A percentile compares a stretch with the other conserved stretches of the same genome.
phyloP scores from a whole-genome alignment of 92 coral and sea anemone genomes.

The Actinernus sp. region DNA sequence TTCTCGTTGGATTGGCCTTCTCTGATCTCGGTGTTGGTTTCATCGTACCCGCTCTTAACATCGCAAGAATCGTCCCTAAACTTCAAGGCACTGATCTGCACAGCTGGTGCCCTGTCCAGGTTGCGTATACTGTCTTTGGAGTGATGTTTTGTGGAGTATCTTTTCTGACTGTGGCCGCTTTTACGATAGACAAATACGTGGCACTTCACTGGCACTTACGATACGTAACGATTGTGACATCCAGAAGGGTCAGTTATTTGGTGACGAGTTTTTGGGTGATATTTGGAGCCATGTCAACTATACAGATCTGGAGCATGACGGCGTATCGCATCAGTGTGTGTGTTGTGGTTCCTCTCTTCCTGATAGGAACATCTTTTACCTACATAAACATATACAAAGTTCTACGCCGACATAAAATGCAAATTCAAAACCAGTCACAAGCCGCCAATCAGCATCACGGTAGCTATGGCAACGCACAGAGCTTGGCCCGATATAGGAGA shows the following conservation, averaged over 20 bases:
- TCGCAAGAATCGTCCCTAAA: constrained; percentile 22
- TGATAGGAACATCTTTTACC: constrained; percentile 45
- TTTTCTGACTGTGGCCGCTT: constrained; percentile 49
- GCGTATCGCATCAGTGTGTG: constrained; percentile 50
- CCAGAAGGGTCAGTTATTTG: constrained; percentile 17
- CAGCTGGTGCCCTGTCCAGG: constrained; percentile 31
- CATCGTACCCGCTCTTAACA: constrained; percentile 25
- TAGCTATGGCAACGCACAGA: neutral
- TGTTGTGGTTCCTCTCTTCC: constrained; percentile 33
- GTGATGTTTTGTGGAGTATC: constrained; percentile 63
- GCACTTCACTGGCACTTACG: constrained; percentile 57
- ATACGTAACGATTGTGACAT: constrained; percentile 39
- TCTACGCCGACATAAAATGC: constrained; percentile 31
- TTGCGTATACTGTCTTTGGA: constrained; percentile 41
- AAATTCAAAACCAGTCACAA: constrained; percentile 29
- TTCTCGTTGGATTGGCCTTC: constrained; percentile 26
- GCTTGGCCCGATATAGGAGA: constrained; percentile 46
- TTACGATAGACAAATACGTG: constrained; percentile 51
- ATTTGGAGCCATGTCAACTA: constrained; percentile 38
- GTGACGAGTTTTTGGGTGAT: constrained; percentile 42
- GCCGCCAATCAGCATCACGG: neutral
- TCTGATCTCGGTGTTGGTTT: constrained; percentile 44
- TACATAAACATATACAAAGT: constrained; percentile 47
- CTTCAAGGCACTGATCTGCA: constrained; percentile 5
- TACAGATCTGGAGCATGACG: constrained; percentile 59